These are phyloP conservation scores for Phaenicophaeus curvirostris DNA, from an alignment of 2,797 vertebrate genomes.

Conservation along the genomic window DNA sequence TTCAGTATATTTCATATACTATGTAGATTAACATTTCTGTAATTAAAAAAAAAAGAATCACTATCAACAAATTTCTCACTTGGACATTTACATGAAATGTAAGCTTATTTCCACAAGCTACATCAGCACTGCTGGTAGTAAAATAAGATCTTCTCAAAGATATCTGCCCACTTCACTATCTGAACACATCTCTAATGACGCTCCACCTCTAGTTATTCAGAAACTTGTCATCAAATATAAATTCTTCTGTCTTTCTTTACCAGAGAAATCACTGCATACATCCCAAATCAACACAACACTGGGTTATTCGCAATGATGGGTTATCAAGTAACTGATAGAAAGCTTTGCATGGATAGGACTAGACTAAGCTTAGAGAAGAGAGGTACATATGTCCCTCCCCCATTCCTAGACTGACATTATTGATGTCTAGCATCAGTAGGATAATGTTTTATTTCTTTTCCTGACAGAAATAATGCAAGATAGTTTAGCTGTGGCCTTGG, in stretches of 20 bases:
- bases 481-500: neutral
- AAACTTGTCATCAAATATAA: neutral
- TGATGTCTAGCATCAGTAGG: neutral
- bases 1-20: neutral
- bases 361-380: neutral
- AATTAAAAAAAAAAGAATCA: neutral
- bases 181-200: neutral
- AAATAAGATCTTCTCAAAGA: neutral
- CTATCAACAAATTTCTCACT: neutral
- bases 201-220: neutral
- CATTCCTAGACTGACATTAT: neutral
- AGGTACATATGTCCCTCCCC: neutral
- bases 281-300: neutral
- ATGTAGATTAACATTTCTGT: neutral
- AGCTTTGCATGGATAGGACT: neutral
- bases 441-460: neutral
- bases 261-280: neutral
- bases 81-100: neutral
- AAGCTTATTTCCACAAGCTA: neutral
- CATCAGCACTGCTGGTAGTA: neutral
- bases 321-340: neutral
- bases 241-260: neutral
- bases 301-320: neutral
- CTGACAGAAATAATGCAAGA: neutral
- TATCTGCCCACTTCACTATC: neutral